Percentiles rank a stretch among this genome's conserved stretches.
phyloP scores from a whole-genome alignment of 2,888 invertebrate species.

The Entomobrya proxima region DNA sequence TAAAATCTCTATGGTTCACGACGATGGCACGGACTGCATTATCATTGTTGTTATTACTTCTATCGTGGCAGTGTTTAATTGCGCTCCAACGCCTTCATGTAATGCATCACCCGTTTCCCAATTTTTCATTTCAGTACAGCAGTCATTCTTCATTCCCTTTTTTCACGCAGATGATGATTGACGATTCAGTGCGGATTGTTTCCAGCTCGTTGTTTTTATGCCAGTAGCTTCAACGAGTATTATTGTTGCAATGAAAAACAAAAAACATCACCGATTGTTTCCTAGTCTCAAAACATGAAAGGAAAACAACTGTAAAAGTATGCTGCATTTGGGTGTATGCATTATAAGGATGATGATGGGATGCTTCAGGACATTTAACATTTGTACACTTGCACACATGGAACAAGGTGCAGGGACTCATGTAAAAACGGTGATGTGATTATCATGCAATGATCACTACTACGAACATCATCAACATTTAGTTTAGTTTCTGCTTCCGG shows the following conservation, averaged over 20 bases:
- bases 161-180: not conserved
- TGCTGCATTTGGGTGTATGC: not conserved
- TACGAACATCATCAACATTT: constrained; percentile 7
- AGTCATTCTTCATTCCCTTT: not conserved
- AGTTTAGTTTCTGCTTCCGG: constrained; percentile 28
- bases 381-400: constrained; percentile 36
- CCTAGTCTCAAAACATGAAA: constrained; percentile 3
- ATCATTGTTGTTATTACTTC: not conserved
- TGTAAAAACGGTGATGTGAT: not conserved
- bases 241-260: not conserved
- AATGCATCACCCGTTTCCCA: constrained; percentile 29
- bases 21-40: not conserved
- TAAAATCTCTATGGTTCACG: not conserved
- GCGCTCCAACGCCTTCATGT: constrained; percentile 48
- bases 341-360: not conserved
- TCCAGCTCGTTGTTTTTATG: not conserved
- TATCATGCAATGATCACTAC: not conserved
- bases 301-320: constrained; percentile 30
- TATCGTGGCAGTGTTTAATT: constrained; percentile 35
- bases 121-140: constrained; percentile 15
- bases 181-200: not conserved
- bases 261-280: constrained; percentile 4
- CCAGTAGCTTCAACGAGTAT: not conserved
- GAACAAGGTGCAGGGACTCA: not conserved
- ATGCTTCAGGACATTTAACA: constrained; percentile 39